Evolutionary conservation across 2,113 vertebrate genomes (phyloP).

Genomic region (Halichoeres trimaculatus): DNA sequence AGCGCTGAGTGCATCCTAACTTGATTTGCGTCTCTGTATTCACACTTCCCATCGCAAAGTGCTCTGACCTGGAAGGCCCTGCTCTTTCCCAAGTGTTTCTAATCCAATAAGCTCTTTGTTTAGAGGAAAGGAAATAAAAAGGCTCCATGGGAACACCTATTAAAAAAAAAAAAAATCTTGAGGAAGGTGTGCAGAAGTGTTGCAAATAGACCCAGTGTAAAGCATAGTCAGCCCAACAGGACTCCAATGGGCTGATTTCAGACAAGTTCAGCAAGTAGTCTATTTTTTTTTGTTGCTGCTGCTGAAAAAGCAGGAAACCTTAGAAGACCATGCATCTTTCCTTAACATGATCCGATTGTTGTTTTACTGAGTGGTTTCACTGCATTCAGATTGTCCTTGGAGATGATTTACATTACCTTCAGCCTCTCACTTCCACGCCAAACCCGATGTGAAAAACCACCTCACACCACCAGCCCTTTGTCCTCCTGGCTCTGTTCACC

Average conservation of each 20-base stretch:
- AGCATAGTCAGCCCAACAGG: not conserved
- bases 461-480: not conserved
- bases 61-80: constrained; percentile 49
- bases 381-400: not conserved
- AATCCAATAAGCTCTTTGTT: constrained; percentile 38
- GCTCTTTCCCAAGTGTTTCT: constrained; percentile 27
- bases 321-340: not conserved
- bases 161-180: constrained; percentile 3
- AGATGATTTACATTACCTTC: not conserved
- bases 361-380: not conserved
- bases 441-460: not conserved
- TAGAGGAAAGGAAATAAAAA: constrained; percentile 34
- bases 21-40: constrained; percentile 60
- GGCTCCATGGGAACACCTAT: constrained; percentile 1
- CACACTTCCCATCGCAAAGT: constrained; percentile 64
- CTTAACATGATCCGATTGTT: not conserved
- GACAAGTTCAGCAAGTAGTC: no score
- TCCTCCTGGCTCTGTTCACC: not conserved
- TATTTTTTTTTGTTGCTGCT: no score
- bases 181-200: constrained; percentile 10
- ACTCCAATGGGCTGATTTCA: not conserved
- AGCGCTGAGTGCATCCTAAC: constrained; percentile 64
- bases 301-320: no score
- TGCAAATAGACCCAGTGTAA: constrained; percentile 15
- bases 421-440: not conserved